Conservation (phyloP, 1,140 invertebrate species). For the Nephila pilipes region DNA sequence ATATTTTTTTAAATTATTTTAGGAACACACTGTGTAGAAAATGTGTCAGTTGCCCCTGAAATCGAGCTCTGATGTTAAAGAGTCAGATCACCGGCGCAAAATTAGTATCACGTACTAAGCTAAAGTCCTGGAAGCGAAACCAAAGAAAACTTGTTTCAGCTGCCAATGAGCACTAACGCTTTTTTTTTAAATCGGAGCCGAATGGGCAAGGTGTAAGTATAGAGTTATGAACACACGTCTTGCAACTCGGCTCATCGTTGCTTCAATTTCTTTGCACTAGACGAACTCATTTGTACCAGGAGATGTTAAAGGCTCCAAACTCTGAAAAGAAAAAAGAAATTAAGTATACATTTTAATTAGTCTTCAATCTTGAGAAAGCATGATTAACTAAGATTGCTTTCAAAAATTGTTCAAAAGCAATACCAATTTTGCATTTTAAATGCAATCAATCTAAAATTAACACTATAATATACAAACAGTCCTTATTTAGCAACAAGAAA, state of each 20-base stretch:
- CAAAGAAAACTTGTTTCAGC: slow-evolving; percentile 62
- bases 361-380: too few species aligned
- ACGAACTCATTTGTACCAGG: slow-evolving; percentile 79
- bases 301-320: slow-evolving; percentile 77
- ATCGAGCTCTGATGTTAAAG: slow-evolving; percentile 8
- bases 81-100: slow-evolving; percentile 66
- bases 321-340: slow-evolving; percentile 58
- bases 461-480: too few species aligned
- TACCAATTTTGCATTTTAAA: too few species aligned
- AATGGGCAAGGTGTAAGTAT: slow-evolving; percentile 70
- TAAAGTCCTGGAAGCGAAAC: slow-evolving; percentile 60
- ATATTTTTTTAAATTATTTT: slow-evolving; percentile 9
- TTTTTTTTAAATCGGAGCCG: slow-evolving; percentile 3
- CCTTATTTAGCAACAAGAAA: too few species aligned
- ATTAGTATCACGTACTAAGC: slow-evolving; percentile 72
- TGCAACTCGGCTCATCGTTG: slow-evolving; percentile 29
- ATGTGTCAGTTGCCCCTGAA: slow-evolving; percentile 26
- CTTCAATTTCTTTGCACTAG: slow-evolving; percentile 47
- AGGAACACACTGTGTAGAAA: slow-evolving; percentile 62
- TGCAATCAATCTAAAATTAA: too few species aligned
- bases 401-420: too few species aligned
- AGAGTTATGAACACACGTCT: slow-evolving; percentile 74
- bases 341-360: too few species aligned
- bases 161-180: slow-evolving; percentile 69
- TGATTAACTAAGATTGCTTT: too few species aligned